Percentiles rank a stretch among this genome's conserved stretches.
phyloP scores from a whole-genome alignment of 2,888 invertebrate genomes.

The Mechanitis mazaeus region DNA sequence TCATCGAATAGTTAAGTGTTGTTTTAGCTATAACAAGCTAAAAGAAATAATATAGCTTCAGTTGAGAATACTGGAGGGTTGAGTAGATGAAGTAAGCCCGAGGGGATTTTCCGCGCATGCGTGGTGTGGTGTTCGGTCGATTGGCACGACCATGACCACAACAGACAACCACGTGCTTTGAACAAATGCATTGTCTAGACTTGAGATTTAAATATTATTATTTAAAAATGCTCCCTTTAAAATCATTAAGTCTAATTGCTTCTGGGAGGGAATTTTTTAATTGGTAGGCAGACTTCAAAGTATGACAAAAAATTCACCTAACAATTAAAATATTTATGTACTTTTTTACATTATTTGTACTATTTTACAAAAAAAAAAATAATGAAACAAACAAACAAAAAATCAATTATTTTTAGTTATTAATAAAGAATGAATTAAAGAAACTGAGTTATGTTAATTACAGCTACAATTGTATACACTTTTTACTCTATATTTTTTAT shows the following conservation, averaged over 20 bases:
- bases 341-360: too few species aligned
- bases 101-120: slow-evolving; percentile 49
- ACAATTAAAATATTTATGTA: too few species aligned
- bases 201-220: slow-evolving; percentile 21
- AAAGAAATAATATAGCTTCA: slow-evolving; percentile 6
- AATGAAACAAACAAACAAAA: too few species aligned
- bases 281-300: not conserved
- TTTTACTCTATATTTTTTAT: not conserved
- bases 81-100: slow-evolving; percentile 24
- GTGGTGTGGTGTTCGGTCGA: slow-evolving; percentile 60
- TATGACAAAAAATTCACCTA: not conserved
- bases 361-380: too few species aligned
- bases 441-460: too few species aligned
- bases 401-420: too few species aligned
- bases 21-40: not conserved
- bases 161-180: slow-evolving; percentile 61
- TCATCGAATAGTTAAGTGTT: too few species aligned
- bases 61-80: slow-evolving; percentile 18
- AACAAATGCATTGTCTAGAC: slow-evolving; percentile 36
- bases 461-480: too few species aligned
- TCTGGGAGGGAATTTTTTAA: not conserved
- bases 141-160: slow-evolving; percentile 39
- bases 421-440: too few species aligned
- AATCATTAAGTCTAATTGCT: not conserved
- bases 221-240: not conserved